Evolutionary conservation across 2,888 invertebrate species (phyloP).

Genomic region (Diadegma fenestrale): DNA sequence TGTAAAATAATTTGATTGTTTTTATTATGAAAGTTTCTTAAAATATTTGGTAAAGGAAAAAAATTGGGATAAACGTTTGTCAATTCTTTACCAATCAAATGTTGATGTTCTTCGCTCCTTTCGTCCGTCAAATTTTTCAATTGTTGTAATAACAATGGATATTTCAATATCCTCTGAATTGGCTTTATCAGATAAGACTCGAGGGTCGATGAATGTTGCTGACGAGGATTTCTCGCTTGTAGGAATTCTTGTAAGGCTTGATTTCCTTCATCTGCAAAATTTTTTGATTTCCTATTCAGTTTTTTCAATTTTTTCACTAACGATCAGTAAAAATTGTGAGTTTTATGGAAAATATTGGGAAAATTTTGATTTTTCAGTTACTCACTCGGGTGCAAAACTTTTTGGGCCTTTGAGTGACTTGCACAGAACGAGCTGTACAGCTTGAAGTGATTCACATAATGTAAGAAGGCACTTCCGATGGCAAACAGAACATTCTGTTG

Average conservation of each 20-base stretch:
- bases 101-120: constrained; percentile 96
- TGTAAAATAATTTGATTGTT: constrained; percentile 84
- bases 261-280: constrained; percentile 94
- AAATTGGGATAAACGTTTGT: neutral
- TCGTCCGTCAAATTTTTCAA: constrained; percentile 97
- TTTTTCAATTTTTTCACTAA: neutral
- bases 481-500: constrained; percentile 96
- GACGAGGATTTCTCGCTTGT: constrained; percentile 96
- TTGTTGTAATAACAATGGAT: constrained; percentile 97
- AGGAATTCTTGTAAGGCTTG: constrained; percentile 98
- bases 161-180: constrained; percentile 98
- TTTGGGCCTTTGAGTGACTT: constrained; percentile 99
- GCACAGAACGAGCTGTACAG: constrained; percentile 99
- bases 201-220: constrained; percentile 98
- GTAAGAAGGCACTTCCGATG: constrained; percentile 98
- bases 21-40: neutral
- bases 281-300: neutral
- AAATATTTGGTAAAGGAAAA: neutral
- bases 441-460: constrained; percentile 99
- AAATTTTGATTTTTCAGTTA: constrained; percentile 73
- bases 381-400: constrained; percentile 99
- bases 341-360: too few species aligned
- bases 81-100: constrained; percentile 91
- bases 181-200: constrained; percentile 99
- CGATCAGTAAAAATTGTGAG: neutral